Percentiles rank a stretch among this genome's conserved stretches.
phyloP scores from a whole-genome alignment of 2,888 invertebrate genomes.

The Lepeophtheirus nordmannii region DNA sequence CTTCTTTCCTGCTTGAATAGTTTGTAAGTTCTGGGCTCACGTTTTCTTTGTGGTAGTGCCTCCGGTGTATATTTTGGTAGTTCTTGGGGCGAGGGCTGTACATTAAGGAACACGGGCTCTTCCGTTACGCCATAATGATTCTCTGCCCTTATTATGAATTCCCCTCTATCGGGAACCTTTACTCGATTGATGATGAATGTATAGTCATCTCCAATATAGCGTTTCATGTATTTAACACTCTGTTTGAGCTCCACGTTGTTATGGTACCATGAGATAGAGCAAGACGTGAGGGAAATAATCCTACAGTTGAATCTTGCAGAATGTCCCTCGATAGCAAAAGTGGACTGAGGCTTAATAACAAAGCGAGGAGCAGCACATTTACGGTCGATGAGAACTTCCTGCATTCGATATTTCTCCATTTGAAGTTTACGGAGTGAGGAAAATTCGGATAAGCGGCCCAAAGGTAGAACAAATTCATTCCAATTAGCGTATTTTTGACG shows the following conservation, averaged over 20 bases:
- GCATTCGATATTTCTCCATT: constrained; percentile 88
- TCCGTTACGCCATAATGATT: constrained; percentile 90
- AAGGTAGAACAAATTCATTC: constrained; percentile 72
- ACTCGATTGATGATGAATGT: constrained; percentile 93
- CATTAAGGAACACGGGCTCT: constrained; percentile 89
- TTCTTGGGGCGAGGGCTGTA: constrained; percentile 66
- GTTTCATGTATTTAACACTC: constrained; percentile 97
- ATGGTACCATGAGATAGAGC: constrained; percentile 87
- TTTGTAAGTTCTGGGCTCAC: constrained; percentile 66
- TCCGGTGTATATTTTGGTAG: constrained; percentile 51
- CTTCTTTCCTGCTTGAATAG: constrained; percentile 86
- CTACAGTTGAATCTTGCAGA: constrained; percentile 93
- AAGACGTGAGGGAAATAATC: constrained; percentile 81
- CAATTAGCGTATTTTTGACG: constrained; percentile 63
- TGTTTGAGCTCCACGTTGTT: constrained; percentile 83
- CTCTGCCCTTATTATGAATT: constrained; percentile 89
- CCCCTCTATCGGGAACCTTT: constrained; percentile 85
- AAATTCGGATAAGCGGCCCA: constrained; percentile 92
- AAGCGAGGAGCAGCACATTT: constrained; percentile 95
- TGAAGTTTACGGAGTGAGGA: constrained; percentile 86
- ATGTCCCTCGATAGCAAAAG: constrained; percentile 92
- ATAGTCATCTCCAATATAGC: constrained; percentile 87
- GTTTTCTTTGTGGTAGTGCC: constrained; percentile 52
- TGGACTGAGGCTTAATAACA: constrained; percentile 86
- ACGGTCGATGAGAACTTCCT: constrained; percentile 80